phyloP scores from a whole-genome alignment of 2,888 invertebrate genomes.

The Sminthurinus aureus region DNA sequence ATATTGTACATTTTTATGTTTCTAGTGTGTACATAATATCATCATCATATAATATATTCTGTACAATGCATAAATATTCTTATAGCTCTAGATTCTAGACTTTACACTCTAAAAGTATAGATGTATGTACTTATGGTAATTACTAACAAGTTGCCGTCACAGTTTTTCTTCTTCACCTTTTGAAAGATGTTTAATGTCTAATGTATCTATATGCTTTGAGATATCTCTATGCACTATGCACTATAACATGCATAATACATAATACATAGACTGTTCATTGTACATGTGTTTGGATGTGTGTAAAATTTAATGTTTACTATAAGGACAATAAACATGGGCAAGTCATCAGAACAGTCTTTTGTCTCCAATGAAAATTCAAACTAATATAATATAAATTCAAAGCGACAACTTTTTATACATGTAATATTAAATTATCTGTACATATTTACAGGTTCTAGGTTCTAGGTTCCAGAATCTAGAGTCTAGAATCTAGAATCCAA shows the following conservation, averaged over 20 bases:
- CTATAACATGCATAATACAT: too few relatives aligned
- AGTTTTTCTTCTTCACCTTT: neutral
- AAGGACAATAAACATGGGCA: conserved; percentile 37
- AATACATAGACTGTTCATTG: neutral
- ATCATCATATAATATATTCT: too few relatives aligned
- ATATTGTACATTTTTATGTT: neutral
- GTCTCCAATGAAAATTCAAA: neutral
- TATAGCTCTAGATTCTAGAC: too few relatives aligned
- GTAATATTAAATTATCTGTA: neutral
- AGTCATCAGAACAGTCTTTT: neutral
- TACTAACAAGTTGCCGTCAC: neutral
- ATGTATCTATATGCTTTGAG: too few relatives aligned
- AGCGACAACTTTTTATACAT: neutral
- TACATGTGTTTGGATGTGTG: neutral
- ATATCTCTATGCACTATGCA: too few relatives aligned
- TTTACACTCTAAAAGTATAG: too few relatives aligned
- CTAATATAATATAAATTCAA: too few relatives aligned
- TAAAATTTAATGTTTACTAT: conserved; percentile 4
- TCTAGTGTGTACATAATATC: too few relatives aligned
- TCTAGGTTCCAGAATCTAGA: neutral
- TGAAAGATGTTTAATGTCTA: conserved; percentile 1
- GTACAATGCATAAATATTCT: too few relatives aligned
- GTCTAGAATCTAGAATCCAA: too few relatives aligned
- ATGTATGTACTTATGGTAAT: neutral
- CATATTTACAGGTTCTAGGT: neutral